Evolutionary conservation across 2,113 vertebrate genomes (phyloP).

Genomic region (Erythrolamprus reginae): DNA sequence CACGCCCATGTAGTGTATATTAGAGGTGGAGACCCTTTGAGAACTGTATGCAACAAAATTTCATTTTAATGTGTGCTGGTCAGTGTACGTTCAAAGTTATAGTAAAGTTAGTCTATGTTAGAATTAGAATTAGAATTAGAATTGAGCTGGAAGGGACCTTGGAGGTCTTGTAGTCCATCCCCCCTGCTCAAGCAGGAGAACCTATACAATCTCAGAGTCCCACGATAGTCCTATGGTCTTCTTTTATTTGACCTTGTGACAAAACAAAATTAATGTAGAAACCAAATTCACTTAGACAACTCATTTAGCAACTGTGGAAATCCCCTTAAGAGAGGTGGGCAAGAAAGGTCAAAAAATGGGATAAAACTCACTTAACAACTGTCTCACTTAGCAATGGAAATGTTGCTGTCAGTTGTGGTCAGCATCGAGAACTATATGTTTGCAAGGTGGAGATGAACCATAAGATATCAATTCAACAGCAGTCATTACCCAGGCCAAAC

Average conservation of each 20-base stretch:
- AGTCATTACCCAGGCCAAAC: background rate
- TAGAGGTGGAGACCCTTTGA: no score
- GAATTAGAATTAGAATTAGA: no score
- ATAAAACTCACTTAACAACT: background rate
- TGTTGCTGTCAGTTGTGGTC: background rate
- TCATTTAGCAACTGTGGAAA: background rate
- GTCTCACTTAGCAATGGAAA: background rate
- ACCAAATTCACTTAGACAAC: background rate
- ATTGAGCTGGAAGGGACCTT: no score
- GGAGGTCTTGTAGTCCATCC: no score
- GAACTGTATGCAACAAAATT: no score
- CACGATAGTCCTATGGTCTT: background rate
- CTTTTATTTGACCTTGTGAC: background rate
- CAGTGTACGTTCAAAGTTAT: no score
- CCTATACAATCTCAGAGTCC: no score
- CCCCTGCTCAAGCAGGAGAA: no score
- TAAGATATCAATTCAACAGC: background rate
- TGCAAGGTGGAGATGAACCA: background rate
- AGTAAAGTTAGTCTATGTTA: no score
- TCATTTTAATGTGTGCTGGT: no score
- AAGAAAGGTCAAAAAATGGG: background rate
- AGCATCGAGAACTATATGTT: background rate
- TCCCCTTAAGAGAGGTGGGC: background rate
- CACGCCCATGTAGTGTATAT: no score
- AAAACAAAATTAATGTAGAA: background rate